Evolutionary conservation across 2,888 invertebrate species (phyloP).

Genomic region (Lymantria dispar): DNA sequence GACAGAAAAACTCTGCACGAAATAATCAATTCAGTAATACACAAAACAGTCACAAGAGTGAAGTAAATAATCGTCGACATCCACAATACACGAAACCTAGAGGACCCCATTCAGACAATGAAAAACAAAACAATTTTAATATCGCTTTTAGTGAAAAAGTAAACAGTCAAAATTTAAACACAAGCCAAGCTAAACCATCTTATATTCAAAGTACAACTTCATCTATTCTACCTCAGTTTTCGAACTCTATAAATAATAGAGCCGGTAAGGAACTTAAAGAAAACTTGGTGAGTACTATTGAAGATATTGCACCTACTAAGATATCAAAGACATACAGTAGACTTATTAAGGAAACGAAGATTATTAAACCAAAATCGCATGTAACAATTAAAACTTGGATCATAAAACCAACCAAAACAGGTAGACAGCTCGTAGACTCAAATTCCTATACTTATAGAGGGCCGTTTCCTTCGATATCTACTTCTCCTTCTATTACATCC

Average conservation of each 20-base stretch:
- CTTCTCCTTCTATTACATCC: not conserved
- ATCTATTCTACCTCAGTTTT: slow-evolving; percentile 32
- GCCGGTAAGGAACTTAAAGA: slow-evolving; percentile 54
- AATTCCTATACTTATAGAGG: slow-evolving; percentile 54
- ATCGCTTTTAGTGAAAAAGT: slow-evolving; percentile 47
- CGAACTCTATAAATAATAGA: slow-evolving; percentile 42
- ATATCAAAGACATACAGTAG: slow-evolving; percentile 65
- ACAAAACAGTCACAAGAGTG: slow-evolving; percentile 36
- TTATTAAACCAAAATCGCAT: slow-evolving; percentile 61
- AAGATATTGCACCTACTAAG: slow-evolving; percentile 52
- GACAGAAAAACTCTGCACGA: slow-evolving; percentile 31
- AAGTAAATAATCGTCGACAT: slow-evolving; percentile 35
- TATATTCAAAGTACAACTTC: slow-evolving; percentile 46
- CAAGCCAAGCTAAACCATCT: slow-evolving; percentile 41
- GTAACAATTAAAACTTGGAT: slow-evolving; percentile 75
- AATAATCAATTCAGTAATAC: slow-evolving; percentile 28
- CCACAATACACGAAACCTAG: slow-evolving; percentile 44
- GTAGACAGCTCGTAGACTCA: slow-evolving; percentile 50
- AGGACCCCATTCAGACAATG: slow-evolving; percentile 39
- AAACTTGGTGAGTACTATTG: slow-evolving; percentile 68
- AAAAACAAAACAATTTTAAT: slow-evolving; percentile 40
- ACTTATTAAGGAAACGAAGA: slow-evolving; percentile 55
- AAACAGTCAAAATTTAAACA: slow-evolving; percentile 31
- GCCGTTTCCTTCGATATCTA: slow-evolving; percentile 24
- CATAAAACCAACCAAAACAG: slow-evolving; percentile 64